Evolutionary conservation across 2,888 invertebrate species (phyloP), one percentile per base, ranked within the genome.

Genomic region (Urechis unicinctus): DNA sequence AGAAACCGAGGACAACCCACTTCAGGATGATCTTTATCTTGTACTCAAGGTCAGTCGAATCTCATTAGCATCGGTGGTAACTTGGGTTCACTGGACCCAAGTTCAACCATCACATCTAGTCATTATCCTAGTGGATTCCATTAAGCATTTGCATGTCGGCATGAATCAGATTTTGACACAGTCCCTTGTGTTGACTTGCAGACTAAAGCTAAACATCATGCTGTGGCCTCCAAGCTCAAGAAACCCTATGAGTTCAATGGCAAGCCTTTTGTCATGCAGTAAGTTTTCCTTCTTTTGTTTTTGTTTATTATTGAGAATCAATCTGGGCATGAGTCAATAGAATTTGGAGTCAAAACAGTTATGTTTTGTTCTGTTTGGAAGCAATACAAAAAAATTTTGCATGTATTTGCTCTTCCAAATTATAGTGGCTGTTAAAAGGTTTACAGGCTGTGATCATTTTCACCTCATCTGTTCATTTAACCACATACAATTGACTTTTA

Each of bases 151-250:
- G n/a, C n/a, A n/a, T n/a, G n/a, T n/a, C n/a, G n/a, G n/a, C n/a
- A n/a, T n/a, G n/a, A n/a, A n/a, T n/a, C n/a, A n/a, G n/a, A n/a
- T n/a, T n/a, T n/a, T n/a, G n/a, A n/a, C n/a, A n/a, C n/a, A n/a
- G n/a, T n/a, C n/a, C n/a, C n/a, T n/a, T n/a, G n/a, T n/a, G n/a
- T 52, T 48, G 60, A 58, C 53, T 73, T 75, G 58, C 68, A 79
- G 73, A 89, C 92, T 0, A 92, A 93, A 81, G 97, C 97, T 0
- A 91, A 94, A 70, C 98, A 97, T 79, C 91, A 96, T 17, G 97
- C 97, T 5, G 89, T 97, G 61, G 83, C 95, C 1, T 83, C 91
- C 2, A 82, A 84, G 30, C 80, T 98, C 21, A 82, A 82, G 55
- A 86, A 84, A 72, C 88, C 88, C 0, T 96, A 93, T 78, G 83